These are phyloP conservation scores for Chelidonichthys spinosus DNA, from an alignment of 2,797 vertebrate species.

Conservation along the genomic window DNA sequence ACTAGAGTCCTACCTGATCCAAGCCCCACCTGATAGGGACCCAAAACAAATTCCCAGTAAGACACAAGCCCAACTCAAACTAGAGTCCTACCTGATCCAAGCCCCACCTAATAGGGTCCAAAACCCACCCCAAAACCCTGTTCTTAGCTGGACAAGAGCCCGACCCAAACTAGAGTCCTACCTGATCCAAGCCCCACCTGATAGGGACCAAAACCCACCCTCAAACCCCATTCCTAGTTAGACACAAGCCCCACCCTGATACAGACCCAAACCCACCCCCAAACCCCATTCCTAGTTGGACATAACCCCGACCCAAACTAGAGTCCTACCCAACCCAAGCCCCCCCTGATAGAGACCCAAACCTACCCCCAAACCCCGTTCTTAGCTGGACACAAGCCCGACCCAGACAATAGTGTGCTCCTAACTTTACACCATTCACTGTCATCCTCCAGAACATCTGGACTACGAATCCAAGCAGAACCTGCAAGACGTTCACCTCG, in stretches of 20 bases:
- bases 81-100: neutral
- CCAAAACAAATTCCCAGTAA: neutral
- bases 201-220: neutral
- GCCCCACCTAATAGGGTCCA: neutral
- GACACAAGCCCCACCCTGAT: neutral
- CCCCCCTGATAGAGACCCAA: neutral
- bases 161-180: neutral
- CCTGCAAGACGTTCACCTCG: neutral
- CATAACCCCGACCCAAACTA: neutral
- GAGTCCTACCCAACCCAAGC: neutral
- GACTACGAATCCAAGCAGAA: no score
- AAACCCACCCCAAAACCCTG: no score
- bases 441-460: no score
- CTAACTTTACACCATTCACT: no score
- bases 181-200: neutral
- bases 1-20: neutral
- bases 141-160: neutral
- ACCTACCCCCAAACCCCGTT: neutral
- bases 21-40: neutral
- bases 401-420: no score
- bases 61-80: neutral
- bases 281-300: neutral
- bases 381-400: neutral
- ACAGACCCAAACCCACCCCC: neutral
- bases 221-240: neutral